Evolutionary conservation across 2,113 vertebrate species (phyloP), one percentile per base, ranked within the genome.

Genomic region (Rana temporaria): DNA sequence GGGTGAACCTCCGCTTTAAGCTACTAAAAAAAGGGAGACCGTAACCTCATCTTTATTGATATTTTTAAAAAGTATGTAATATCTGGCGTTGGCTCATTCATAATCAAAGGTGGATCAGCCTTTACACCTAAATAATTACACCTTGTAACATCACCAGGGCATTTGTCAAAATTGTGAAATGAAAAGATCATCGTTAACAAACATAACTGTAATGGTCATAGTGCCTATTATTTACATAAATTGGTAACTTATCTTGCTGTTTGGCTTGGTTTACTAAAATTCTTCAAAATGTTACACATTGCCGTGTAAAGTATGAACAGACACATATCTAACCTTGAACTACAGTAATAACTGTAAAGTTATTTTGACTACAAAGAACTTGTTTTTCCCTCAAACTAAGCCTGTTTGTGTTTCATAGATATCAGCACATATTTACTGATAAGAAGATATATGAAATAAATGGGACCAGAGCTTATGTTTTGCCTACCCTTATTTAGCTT

Each of bases 381-480:
- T 82, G 79, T 74, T 81, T 82, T 82, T 52, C 11, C 62, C 67
- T 59, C 69, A 82, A 81, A 82, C 79, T 65, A 66, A 60, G 53
- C 14, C 53, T 82, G 68, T 72, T 80, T 81, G 17, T 74, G 48
- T 26, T 73, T 82, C n/a, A 20, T 5, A 30, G 18, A 73, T 42
- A 53, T 63, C 57, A 72, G 17, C 38, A 73, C 56, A 71, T 0
- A 56, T 81, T 73, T 18, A 34, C 60, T 57, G 79, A 82, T 82
- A 74, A 74, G 18, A 3, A 57, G 9, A 53, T 55, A 74, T 74
- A 59, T 34, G 12, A 12, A 74, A 12, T 38, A 60, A 74, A 74
- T 30, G 15, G 60, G 18, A 30, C 20, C 70, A 73, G 17, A 3
- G 57, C 18, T 57, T 16, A 24, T 42, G 4, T 15, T 7, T 22